Conservation (phyloP, 2,797 vertebrate species). For the Potorous gilbertii region DNA sequence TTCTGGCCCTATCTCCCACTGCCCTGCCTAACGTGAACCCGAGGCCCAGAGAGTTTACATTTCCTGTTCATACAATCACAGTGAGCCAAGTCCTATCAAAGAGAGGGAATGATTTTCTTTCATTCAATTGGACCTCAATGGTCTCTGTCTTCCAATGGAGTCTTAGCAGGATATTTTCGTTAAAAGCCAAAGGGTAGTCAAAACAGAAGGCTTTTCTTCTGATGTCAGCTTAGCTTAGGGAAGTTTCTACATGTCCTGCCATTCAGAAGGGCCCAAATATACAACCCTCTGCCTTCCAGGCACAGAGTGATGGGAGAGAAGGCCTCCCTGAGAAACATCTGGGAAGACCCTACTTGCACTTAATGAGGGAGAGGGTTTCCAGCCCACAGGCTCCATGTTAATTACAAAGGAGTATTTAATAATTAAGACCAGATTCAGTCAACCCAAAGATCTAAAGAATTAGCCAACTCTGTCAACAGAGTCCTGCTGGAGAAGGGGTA, state of each 20-base stretch:
- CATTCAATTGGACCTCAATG: constrained; percentile 29
- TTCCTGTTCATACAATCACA: constrained; percentile 2
- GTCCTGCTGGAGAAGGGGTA: constrained; percentile 72
- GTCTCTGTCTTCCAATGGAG: constrained; percentile 15
- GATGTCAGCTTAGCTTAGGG: constrained; percentile 59
- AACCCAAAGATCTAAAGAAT: constrained; percentile 81
- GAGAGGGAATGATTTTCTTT: constrained; percentile 17
- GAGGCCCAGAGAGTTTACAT: constrained; percentile 13
- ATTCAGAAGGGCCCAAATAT: constrained; percentile 64
- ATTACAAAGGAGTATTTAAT: constrained; percentile 85
- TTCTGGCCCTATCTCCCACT: neutral
- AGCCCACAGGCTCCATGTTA: constrained; percentile 80
- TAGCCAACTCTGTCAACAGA: constrained; percentile 82
- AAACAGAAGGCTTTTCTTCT: constrained; percentile 50
- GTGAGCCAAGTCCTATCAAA: constrained; percentile 10
- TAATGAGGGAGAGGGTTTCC: constrained; percentile 82
- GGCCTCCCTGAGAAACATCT: constrained; percentile 77
- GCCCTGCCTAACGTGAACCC: constrained; percentile 24
- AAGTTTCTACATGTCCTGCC: constrained; percentile 64
- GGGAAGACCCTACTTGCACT: constrained; percentile 71
- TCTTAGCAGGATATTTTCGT: constrained; percentile 36
- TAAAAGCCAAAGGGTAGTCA: constrained; percentile 55
- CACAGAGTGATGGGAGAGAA: constrained; percentile 72
- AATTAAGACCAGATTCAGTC: constrained; percentile 76
- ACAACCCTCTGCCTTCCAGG: constrained; percentile 72